Evolutionary conservation across 2,888 invertebrate genomes (phyloP).

Genomic region (Beris chalybata): DNA sequence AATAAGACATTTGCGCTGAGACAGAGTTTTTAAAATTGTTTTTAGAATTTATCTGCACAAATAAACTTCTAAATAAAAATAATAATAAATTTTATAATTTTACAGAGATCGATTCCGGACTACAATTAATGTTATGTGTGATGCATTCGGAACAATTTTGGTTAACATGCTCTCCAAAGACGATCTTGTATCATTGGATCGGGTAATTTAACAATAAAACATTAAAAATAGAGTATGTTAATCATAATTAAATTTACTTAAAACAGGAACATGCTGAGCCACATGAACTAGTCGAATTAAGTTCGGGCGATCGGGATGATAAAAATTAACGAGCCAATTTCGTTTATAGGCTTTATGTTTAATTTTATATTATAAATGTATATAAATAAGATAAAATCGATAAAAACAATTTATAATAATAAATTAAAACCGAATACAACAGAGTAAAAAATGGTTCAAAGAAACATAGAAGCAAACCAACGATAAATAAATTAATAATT

Average conservation of each 20-base stretch:
- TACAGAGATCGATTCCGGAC: constrained; percentile 82
- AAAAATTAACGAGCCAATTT: constrained; percentile 50
- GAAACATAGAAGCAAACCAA: constrained; percentile 7
- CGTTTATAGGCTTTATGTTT: too few relatives aligned
- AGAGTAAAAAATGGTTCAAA: constrained; percentile 10
- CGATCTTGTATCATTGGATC: constrained; percentile 62
- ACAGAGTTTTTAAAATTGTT: too few relatives aligned
- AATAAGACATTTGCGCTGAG: too few relatives aligned
- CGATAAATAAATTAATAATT: background rate
- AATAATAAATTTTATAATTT: background rate
- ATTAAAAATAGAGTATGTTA: background rate
- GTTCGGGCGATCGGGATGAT: constrained; percentile 53
- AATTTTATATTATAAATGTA: too few relatives aligned
- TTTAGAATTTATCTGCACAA: too few relatives aligned
- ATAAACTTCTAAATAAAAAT: too few relatives aligned
- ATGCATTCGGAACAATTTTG: constrained; percentile 90
- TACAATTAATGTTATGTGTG: constrained; percentile 93
- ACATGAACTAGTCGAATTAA: constrained; percentile 69
- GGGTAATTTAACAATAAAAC: constrained; percentile 51
- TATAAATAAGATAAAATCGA: too few relatives aligned
- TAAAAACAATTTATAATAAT: too few relatives aligned
- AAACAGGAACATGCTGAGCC: constrained; percentile 55
- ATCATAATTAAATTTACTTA: background rate
- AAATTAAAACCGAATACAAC: too few relatives aligned
- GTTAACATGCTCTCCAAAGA: constrained; percentile 81